Evolutionary conservation across 2,888 invertebrate species (phyloP), one percentile per base, ranked within the genome.

Genomic region (Vanessa cardui): DNA sequence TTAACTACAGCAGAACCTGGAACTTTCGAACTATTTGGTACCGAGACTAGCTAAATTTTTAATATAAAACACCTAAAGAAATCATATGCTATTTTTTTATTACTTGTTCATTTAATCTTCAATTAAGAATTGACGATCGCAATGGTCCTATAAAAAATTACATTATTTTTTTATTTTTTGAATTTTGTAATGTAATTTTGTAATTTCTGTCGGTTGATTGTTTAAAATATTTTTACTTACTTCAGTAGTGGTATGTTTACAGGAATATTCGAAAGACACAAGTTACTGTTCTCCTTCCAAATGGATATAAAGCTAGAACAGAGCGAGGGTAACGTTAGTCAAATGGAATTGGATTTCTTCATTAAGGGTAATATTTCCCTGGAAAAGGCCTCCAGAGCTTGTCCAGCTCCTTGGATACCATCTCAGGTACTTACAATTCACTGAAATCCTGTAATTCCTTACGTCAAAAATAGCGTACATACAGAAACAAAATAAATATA

Each of bases 201-300:
- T n/a, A n/a, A n/a, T n/a, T 39, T 12, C 4, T 9, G 12, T 9
- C 9, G 9, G 12, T 39, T 39, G 39, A 9, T 1, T 39, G 12
- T 18, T 47, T 47, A 18, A 47, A 47, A 47, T 47, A 47, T n/a
- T n/a, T 4, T 15, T n/a, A 16, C 6, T 47, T 8, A 6, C 6
- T 47, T 16, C 1, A 2, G 1, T 50, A 49, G 2, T 46, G n/a
- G 12, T 47, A 18, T 45, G 9, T 9, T 39, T 72, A 0, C 78
- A 94, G 97, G 98, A 62, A 97, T 98, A 74, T 98, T 98, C 85
- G 98, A 98, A 85, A 95, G 95, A 54, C 98, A 98, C 90, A 98
- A 98, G 83, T 89, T 98, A 45, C 90, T 98, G 26, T 98, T 95
- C 85, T 98, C 98, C 0, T 97, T 98, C 85, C 97, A 98, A 95